Conservation (phyloP, 2,888 invertebrate genomes). For the Isoperla grammatica region DNA sequence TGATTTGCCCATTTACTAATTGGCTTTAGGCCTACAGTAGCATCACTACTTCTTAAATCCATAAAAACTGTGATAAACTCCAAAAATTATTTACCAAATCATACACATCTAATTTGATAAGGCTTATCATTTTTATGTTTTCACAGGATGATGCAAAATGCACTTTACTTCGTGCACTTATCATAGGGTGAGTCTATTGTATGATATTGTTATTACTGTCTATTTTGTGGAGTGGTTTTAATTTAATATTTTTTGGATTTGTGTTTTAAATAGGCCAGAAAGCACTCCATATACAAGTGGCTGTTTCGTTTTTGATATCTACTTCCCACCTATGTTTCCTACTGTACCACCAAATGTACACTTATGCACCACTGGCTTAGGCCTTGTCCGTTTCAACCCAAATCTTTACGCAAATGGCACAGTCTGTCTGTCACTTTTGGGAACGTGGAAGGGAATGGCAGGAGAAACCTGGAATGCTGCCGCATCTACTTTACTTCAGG, state of each 20-base stretch:
- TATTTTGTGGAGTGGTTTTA: not conserved
- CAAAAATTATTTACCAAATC: too few relatives aligned
- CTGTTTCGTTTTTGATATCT: conserved; percentile 31
- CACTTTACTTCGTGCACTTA: conserved; percentile 30
- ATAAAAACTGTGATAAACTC: too few relatives aligned
- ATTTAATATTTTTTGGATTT: not conserved
- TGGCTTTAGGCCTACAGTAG: too few relatives aligned
- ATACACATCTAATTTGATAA: not conserved
- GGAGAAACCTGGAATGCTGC: conserved; percentile 29
- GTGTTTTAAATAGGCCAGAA: conserved; percentile 26
- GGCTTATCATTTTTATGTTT: not conserved
- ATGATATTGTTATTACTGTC: not conserved
- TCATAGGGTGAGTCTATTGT: conserved; percentile 29
- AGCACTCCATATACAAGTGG: conserved; percentile 31
- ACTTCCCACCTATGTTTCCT: conserved; percentile 27
- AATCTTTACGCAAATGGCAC: conserved; percentile 29
- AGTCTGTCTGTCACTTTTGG: conserved; percentile 31
- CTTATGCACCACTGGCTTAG: conserved; percentile 29
- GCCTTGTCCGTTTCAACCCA: conserved; percentile 29
- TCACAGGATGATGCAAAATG: conserved; percentile 31
- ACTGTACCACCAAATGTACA: conserved; percentile 27
- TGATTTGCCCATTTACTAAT: too few relatives aligned
- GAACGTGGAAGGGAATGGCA: conserved; percentile 27
- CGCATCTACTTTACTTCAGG: conserved; percentile 29
- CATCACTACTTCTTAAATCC: too few relatives aligned